Evolutionary conservation across 2,797 vertebrate genomes (phyloP), one percentile per base, ranked within the genome.

Genomic region (Pipistrellus kuhlii): DNA sequence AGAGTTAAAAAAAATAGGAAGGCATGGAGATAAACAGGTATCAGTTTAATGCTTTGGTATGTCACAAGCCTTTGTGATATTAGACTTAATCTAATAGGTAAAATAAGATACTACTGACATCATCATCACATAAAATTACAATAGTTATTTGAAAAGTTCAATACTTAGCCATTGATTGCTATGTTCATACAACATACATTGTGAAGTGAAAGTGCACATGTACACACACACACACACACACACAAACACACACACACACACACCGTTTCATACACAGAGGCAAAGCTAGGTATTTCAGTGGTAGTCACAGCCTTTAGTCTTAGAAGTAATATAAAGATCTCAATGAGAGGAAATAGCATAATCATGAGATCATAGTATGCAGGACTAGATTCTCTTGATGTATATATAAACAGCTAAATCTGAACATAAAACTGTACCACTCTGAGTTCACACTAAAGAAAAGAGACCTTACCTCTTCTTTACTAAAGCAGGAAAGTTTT

Each of bases 401-500:
- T 78, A 75, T 57, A 21, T 48, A n/a, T 17, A 55, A 80, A 73
- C 12, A 81, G 48, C 51, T 94, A 53, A 91, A 27, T 44, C 48
- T 30, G 32, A 82, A 83, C 38, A 71, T 12, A 81, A 85, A 92
- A 88, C 30, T 5, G 41, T 5, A 69, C 30, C 44, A 27, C 46
- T 30, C 51, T 46, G 25, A 90, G 32, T 80, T 53, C 38, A 71
- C 7, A 86, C n/a, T 53, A 15, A 91, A 53, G 41, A 90, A 53
- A 11, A 10, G 66, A 57, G 59, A 85, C 35, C 62, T 73, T 8
- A 2, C n/a, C 17, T 83, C 41, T 66, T 95, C 53, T 94, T 86
- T 64, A n/a, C 35, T 92, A 85, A 93, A 76, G 32, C 35, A 92
- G 35, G 23, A 25, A 87, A 80, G 35, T 41, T 91, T 94, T 90